phyloP scores from a whole-genome alignment of 2,888 invertebrate species.

The Nesidiocoris tenuis region DNA sequence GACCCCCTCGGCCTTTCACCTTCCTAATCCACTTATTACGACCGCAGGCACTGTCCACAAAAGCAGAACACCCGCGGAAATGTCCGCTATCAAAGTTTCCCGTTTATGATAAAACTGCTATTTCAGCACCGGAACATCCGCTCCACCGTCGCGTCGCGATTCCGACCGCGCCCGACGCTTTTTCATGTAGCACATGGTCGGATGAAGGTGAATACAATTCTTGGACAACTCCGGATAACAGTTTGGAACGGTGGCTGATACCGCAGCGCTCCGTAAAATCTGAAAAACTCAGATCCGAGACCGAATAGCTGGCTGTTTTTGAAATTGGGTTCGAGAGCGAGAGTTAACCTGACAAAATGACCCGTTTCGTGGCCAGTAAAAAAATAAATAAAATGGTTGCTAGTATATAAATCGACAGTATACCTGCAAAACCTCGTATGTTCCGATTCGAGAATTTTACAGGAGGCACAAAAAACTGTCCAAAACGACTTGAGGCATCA shows the following conservation, averaged over 20 bases:
- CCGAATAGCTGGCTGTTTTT: too few species aligned
- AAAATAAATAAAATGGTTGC: too few species aligned
- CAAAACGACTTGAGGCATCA: too few species aligned
- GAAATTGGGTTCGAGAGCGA: too few species aligned
- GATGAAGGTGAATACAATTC: neutral
- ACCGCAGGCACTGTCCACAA: slow-evolving; percentile 5
- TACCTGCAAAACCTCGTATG: too few species aligned
- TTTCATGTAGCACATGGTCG: neutral
- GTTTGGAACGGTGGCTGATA: neutral
- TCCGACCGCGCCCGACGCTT: neutral
- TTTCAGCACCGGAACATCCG: slow-evolving; percentile 17
- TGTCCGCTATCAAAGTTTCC: slow-evolving; percentile 17
- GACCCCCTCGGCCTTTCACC: neutral
- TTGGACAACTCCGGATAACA: neutral
- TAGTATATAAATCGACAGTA: too few species aligned
- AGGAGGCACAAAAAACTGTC: too few species aligned
- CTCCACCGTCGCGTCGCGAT: neutral
- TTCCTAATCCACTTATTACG: slow-evolving; percentile 31
- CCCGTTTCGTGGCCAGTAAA: too few species aligned
- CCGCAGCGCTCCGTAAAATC: too few species aligned
- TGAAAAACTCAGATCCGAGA: too few species aligned
- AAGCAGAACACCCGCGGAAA: slow-evolving; percentile 20
- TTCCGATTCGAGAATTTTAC: too few species aligned
- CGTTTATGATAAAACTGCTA: slow-evolving; percentile 33
- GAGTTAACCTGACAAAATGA: too few species aligned